Conservation (phyloP, 2,888 invertebrate genomes). For the Perizoma affinitatum region DNA sequence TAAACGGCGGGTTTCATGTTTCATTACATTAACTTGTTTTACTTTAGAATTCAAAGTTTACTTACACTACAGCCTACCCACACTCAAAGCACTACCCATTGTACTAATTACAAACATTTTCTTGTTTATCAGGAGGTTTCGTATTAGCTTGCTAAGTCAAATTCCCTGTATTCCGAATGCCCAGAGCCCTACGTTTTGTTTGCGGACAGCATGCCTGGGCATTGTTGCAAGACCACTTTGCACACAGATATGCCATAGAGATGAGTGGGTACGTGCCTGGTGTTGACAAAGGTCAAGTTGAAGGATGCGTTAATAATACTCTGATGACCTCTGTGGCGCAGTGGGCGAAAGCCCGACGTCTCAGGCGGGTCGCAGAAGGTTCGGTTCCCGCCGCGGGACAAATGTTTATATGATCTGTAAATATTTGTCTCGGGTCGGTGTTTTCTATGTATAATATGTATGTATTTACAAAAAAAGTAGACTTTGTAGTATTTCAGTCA, state of each 20-base stretch:
- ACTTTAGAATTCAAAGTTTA: constrained; percentile 22
- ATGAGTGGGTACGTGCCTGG: constrained; percentile 20
- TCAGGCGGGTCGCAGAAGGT: too few species aligned
- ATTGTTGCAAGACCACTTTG: constrained; percentile 64
- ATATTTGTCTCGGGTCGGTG: too few species aligned
- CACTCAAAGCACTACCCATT: constrained; percentile 26
- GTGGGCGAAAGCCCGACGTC: too few species aligned
- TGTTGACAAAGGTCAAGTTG: constrained; percentile 35
- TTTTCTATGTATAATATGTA: too few species aligned
- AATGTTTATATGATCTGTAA: too few species aligned
- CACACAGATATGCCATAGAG: constrained; percentile 46
- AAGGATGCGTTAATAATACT: constrained; percentile 8
- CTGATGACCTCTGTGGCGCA: too few species aligned
- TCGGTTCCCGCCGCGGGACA: too few species aligned
- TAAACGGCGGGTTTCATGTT: too few species aligned
- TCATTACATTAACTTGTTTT: background rate
- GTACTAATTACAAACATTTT: constrained; percentile 38
- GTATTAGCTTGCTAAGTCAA: constrained; percentile 53
- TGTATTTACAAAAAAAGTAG: too few species aligned
- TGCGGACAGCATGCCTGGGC: constrained; percentile 62
- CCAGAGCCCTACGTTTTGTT: constrained; percentile 50
- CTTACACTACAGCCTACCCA: constrained; percentile 8
- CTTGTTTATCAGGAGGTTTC: constrained; percentile 45
- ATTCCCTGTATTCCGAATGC: constrained; percentile 51
- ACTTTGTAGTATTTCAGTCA: too few species aligned